A percentile compares a stretch with the other conserved stretches of the same genome.
These are phyloP conservation scores for Poecile atricapillus DNA, from an alignment of 2,113 vertebrate genomes.

Conservation along the genomic window DNA sequence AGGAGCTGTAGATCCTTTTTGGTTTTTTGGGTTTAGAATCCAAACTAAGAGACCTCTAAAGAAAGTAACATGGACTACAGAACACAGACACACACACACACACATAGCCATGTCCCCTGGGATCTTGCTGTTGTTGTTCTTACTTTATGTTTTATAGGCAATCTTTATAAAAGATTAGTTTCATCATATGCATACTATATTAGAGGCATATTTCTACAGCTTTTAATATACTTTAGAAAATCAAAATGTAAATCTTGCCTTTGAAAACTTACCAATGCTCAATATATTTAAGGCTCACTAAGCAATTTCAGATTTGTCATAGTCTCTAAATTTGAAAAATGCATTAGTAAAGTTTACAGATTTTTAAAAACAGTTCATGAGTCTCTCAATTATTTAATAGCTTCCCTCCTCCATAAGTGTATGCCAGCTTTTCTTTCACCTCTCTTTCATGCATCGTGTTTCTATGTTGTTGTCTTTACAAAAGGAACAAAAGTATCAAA, in stretches of 20 bases:
- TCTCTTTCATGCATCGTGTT: not conserved
- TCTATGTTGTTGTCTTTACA: not conserved
- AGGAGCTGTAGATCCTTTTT: not conserved
- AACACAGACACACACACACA: not conserved
- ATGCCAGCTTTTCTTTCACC: not conserved
- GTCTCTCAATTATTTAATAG: constrained; percentile 2
- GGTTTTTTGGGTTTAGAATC: not conserved
- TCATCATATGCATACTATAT: not conserved
- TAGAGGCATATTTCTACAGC: constrained; percentile 15
- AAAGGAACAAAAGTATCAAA: constrained; percentile 15
- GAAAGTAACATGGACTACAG: not conserved
- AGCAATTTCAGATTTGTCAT: not conserved
- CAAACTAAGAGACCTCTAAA: not conserved
- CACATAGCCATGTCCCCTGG: not conserved
- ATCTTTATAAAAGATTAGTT: constrained; percentile 55
- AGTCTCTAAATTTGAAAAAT: constrained; percentile 10
- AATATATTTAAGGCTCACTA: constrained; percentile 14
- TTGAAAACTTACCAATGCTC: constrained; percentile 14
- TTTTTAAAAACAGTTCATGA: constrained; percentile 7
- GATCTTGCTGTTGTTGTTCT: not conserved
- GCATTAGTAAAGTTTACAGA: not conserved
- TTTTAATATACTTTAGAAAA: constrained; percentile 4
- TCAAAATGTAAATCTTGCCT: not conserved
- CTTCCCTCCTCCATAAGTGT: constrained; percentile 9
- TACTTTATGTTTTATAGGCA: not conserved